Percentiles rank a stretch among this genome's conserved stretches.
phyloP scores from a whole-genome alignment of 2,113 vertebrate genomes.

The Pagrus major region DNA sequence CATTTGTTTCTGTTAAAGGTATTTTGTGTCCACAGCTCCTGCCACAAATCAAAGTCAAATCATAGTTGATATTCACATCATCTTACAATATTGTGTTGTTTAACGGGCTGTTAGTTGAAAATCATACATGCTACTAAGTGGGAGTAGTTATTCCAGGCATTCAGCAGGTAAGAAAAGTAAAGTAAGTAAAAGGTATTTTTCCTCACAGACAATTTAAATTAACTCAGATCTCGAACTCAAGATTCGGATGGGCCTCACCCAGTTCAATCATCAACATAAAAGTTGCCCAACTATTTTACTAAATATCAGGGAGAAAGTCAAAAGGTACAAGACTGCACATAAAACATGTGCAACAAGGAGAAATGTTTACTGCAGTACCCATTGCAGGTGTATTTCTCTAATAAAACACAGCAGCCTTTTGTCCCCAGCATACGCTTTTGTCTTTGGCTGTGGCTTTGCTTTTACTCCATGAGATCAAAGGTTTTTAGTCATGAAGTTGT shows the following conservation, averaged over 20 bases:
- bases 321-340: not conserved
- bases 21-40: not conserved
- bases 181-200: too few species aligned
- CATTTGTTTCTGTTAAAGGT: not conserved
- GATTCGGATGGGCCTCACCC: not conserved
- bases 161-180: not conserved
- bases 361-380: too few species aligned
- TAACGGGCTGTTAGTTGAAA: not conserved
- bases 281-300: too few species aligned
- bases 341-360: not conserved
- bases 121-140: not conserved
- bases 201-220: not conserved
- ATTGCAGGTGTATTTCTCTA: not conserved
- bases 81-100: not conserved
- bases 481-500: not conserved
- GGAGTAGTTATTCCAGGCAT: not conserved
- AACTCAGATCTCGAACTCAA: too few species aligned
- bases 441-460: not conserved
- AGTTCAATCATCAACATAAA: not conserved
- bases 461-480: not conserved
- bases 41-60: not conserved
- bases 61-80: not conserved
- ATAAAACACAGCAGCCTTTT: not conserved
- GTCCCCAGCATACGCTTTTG: not conserved
- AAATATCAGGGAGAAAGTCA: not conserved